phyloP scores from a whole-genome alignment of 2,113 vertebrate species.

The Hippocampus zosterae region DNA sequence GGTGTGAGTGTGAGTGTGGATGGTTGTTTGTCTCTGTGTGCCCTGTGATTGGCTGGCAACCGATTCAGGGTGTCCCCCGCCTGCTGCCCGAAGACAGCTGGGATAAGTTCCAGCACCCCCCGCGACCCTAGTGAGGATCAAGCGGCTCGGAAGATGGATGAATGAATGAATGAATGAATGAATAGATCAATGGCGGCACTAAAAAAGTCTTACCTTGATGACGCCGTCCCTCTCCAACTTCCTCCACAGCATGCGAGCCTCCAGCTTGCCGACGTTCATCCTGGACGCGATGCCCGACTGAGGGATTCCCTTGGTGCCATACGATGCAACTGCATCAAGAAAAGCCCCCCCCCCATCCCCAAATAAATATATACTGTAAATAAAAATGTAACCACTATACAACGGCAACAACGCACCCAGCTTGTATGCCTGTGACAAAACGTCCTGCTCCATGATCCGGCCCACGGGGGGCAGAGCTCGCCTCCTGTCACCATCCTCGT shows the following conservation, averaged over 20 bases:
- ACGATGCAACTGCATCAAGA: constrained; percentile 77
- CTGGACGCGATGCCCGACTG: constrained; percentile 76
- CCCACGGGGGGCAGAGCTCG: constrained; percentile 69
- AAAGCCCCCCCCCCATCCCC: not conserved
- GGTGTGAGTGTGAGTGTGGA: too few species aligned
- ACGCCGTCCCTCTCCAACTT: constrained; percentile 81
- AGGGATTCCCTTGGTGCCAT: constrained; percentile 86
- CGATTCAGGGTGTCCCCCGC: too few species aligned
- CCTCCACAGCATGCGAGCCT: constrained; percentile 89
- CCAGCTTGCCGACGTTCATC: constrained; percentile 88
- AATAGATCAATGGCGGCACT: accelerated
- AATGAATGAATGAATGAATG: too few species aligned
- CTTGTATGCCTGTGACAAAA: constrained; percentile 88
- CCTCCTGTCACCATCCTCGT: constrained; percentile 66
- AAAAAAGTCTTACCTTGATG: constrained; percentile 75
- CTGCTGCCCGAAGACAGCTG: too few species aligned
- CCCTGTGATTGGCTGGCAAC: too few species aligned
- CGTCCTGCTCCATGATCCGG: constrained; percentile 82
- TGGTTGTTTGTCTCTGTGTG: too few species aligned
- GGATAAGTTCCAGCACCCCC: too few species aligned
- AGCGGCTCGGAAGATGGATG: too few species aligned
- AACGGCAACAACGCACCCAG: constrained; percentile 71
- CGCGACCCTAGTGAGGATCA: too few species aligned
- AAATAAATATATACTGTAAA: too few species aligned
- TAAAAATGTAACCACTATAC: not conserved